Percentiles rank a stretch among this genome's conserved stretches.
Conservation (phyloP, 2,888 invertebrate species). For the Polydrusus cervinus region DNA sequence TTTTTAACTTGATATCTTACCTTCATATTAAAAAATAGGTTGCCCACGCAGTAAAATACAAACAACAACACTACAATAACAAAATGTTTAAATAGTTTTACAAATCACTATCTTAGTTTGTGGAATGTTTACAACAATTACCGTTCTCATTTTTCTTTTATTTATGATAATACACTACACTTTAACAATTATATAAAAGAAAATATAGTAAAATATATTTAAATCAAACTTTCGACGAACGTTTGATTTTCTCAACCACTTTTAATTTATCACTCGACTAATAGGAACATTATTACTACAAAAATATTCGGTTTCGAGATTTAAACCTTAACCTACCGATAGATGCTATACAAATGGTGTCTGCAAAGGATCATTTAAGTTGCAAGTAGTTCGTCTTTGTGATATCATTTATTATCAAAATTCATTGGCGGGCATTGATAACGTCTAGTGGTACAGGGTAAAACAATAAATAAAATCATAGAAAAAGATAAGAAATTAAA, state of each 20-base stretch:
- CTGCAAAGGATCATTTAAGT: slow-evolving; percentile 40
- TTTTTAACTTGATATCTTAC: neutral
- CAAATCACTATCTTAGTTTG: neutral
- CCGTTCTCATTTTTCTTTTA: neutral
- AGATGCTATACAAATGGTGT: slow-evolving; percentile 40
- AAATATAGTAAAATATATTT: neutral
- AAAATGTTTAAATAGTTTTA: slow-evolving; percentile 6
- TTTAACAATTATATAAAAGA: slow-evolving; percentile 8
- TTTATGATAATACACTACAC: slow-evolving; percentile 1
- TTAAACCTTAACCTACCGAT: slow-evolving; percentile 24
- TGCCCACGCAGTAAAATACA: neutral
- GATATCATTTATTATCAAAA: slow-evolving; percentile 56
- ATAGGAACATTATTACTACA: neutral
- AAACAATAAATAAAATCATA: slow-evolving; percentile 7
- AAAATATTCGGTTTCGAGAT: slow-evolving; percentile 2
- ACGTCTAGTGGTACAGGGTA: slow-evolving; percentile 34
- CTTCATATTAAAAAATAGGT: slow-evolving; percentile 8
- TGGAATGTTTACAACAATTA: neutral
- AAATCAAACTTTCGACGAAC: neutral
- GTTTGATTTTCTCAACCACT: neutral
- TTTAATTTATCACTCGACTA: neutral
- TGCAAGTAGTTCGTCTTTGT: slow-evolving; percentile 49
- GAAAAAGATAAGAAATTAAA: neutral
- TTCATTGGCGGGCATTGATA: slow-evolving; percentile 48
- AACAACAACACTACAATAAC: neutral